Conservation (phyloP, 2,797 vertebrate genomes). For the Sebastes cheni region DNA sequence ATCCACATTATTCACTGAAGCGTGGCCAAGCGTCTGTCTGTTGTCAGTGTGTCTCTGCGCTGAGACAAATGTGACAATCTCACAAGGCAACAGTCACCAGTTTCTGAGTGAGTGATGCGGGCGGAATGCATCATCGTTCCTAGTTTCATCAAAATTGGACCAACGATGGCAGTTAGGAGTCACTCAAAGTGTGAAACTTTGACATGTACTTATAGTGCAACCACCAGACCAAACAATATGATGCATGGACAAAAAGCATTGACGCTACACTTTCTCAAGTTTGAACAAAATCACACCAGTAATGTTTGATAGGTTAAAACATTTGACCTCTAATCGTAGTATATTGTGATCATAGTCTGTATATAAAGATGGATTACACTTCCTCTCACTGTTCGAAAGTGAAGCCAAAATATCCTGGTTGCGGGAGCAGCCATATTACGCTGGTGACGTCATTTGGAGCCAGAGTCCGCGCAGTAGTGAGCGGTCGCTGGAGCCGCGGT, state of each 20-base stretch:
- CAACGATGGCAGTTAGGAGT: neutral
- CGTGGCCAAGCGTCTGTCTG: neutral
- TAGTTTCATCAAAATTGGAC: neutral
- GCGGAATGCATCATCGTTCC: neutral
- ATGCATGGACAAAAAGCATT: neutral
- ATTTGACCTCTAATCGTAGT: neutral
- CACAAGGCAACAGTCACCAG: neutral
- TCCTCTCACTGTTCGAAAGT: too few species aligned
- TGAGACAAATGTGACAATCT: conserved; percentile 15
- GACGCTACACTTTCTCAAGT: neutral
- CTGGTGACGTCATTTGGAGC: too few species aligned
- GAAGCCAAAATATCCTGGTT: too few species aligned
- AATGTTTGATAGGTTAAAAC: neutral
- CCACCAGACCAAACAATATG: neutral
- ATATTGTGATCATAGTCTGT: neutral
- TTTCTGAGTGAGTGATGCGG: conserved; percentile 4
- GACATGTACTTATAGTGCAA: neutral
- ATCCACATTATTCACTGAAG: neutral
- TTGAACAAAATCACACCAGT: neutral
- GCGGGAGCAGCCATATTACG: too few species aligned
- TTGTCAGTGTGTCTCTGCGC: neutral
- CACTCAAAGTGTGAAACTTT: conserved; percentile 4
- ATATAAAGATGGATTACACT: too few species aligned
- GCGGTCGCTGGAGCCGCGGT: neutral
- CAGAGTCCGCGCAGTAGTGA: neutral